Conservation (phyloP, 2,888 invertebrate species). For the Lypha dubia region DNA sequence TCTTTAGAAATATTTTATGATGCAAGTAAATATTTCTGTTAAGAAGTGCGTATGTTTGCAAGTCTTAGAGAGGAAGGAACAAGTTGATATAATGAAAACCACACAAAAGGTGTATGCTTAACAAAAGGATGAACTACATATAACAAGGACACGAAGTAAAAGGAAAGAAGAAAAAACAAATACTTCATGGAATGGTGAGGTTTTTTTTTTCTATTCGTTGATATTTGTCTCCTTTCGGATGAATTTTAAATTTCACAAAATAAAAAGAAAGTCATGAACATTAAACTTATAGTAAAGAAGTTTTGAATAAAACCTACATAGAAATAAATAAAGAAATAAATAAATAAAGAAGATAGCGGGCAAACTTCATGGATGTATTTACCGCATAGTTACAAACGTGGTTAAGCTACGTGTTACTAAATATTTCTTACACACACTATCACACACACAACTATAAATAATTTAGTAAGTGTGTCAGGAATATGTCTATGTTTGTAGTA, state of each 20-base stretch:
- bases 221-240: slow-evolving; percentile 26
- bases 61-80: slow-evolving; percentile 8
- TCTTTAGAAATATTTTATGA: slow-evolving; percentile 27
- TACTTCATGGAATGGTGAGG: slow-evolving; percentile 1
- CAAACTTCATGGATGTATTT: background rate
- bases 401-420: background rate
- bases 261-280: slow-evolving; percentile 25
- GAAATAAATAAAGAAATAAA: background rate
- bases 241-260: slow-evolving; percentile 24
- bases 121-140: slow-evolving; percentile 39
- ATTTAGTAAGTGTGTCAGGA: background rate
- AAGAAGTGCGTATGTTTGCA: background rate
- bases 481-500: background rate
- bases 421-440: background rate
- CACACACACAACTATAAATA: background rate
- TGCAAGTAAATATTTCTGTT: slow-evolving; percentile 28
- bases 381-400: background rate
- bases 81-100: slow-evolving; percentile 45
- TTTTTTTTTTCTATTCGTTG: slow-evolving; percentile 2
- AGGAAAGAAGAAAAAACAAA: slow-evolving; percentile 3
- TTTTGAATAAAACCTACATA: slow-evolving; percentile 28
- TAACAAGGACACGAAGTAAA: slow-evolving; percentile 2
- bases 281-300: slow-evolving; percentile 16
- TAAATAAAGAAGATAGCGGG: too few relatives aligned
- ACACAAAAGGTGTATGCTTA: slow-evolving; percentile 55